Evolutionary conservation across 2,113 vertebrate species (phyloP).

Genomic region (Bubalus kerabau): DNA sequence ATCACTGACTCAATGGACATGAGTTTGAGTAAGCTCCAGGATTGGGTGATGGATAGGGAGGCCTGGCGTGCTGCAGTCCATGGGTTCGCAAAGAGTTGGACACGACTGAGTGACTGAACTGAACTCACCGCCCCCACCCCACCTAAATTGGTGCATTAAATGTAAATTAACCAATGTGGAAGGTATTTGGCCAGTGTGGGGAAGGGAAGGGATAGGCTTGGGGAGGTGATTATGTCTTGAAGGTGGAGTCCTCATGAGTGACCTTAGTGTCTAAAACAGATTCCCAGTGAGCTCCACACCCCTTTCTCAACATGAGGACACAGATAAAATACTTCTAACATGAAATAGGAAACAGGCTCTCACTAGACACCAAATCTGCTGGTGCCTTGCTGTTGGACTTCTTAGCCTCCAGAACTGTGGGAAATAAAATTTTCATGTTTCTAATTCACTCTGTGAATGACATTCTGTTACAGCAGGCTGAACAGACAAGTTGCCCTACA

Average conservation of each 20-base stretch:
- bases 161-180: neutral
- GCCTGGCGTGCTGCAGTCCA: neutral
- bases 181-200: neutral
- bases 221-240: neutral
- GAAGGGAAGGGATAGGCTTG: neutral
- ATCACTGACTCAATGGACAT: neutral
- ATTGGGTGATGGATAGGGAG: neutral
- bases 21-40: too few relatives aligned
- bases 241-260: neutral
- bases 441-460: neutral
- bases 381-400: neutral
- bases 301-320: neutral
- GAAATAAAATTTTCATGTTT: neutral
- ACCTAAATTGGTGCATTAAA: neutral
- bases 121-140: accelerated
- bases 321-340: neutral
- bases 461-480: neutral
- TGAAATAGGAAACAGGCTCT: neutral
- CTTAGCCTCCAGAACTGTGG: neutral
- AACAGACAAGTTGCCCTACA: neutral
- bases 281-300: neutral
- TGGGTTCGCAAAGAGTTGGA: accelerated
- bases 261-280: neutral
- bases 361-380: neutral
- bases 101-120: accelerated